These are phyloP conservation scores for Camptogramma bilineatum DNA, from an alignment of 2,888 invertebrate species.

Conservation along the genomic window DNA sequence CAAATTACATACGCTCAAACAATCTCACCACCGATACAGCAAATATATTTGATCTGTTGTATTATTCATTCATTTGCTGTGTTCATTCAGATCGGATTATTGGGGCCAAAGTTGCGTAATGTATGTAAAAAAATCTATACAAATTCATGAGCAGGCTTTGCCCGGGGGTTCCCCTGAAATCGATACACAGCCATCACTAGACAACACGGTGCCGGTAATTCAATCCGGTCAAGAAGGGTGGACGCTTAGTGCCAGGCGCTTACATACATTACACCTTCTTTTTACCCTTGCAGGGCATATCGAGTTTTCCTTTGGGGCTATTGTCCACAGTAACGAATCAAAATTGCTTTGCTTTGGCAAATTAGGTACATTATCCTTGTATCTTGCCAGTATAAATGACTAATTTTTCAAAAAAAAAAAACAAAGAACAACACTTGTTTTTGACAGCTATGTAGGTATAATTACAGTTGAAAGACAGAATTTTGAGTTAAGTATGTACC, in stretches of 20 bases:
- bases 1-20: slow-evolving; percentile 14
- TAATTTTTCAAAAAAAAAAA: no score
- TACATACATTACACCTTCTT: slow-evolving; percentile 67
- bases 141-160: slow-evolving; percentile 40
- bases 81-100: slow-evolving; percentile 29
- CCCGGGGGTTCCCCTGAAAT: slow-evolving; percentile 36
- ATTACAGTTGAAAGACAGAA: no score
- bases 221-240: slow-evolving; percentile 72
- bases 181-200: slow-evolving; percentile 68
- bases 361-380: neutral
- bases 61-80: slow-evolving; percentile 24
- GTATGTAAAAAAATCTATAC: slow-evolving; percentile 37
- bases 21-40: slow-evolving; percentile 19
- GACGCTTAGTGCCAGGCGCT: slow-evolving; percentile 63
- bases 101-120: slow-evolving; percentile 29
- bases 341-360: neutral
- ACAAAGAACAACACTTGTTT: no score
- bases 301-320: slow-evolving; percentile 6
- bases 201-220: slow-evolving; percentile 71
- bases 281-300: slow-evolving; percentile 19
- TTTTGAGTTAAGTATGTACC: no score
- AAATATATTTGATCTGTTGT: slow-evolving; percentile 29
- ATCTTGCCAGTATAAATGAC: no score
- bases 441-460: no score
- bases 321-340: neutral